Base-by-base conservation (phyloP, 2,797 vertebrate species). In the Lepidocolaptes lacrymiger region DNA sequence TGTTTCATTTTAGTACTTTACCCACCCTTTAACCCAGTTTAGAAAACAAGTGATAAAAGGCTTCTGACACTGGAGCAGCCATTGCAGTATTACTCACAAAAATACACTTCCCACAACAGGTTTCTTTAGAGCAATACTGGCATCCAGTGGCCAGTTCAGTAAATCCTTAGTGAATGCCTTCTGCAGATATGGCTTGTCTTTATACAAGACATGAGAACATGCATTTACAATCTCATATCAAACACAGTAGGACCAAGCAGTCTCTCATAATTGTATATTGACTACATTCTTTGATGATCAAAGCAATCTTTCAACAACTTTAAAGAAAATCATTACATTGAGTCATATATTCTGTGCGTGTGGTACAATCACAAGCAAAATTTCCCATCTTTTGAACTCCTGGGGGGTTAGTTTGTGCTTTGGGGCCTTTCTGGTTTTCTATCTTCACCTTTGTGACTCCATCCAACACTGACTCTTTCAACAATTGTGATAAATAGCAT, bases 81-180 rank as follows among this genome's bases (percentile, higher is more conserved):
- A 39, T 54, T 83, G 41, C 18, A 77, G 28, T 49, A 61, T 34
- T 63, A 64, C 55, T 89, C 46, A 49, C 8, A 58, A 80, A 85
- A 83, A 34, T 4, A 30, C 74, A 14, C 64, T 67, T 67, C 24
- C 14, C 13, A 9, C 16, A 34, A 26, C 18, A 5, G 15, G 18
- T 51, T 88, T 94, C 73, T 75, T 82, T 46, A 78, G 76, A 90
- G 46, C 66, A 86, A 94, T 72, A 78, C 78, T 95, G 89, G 83
- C 88, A 96, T 90, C 85, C 89, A 91, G 91, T 76, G 85, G 92
- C 51, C 88, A 78, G 14, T 20, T 43, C 14, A 48, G 36, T 62
- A 64, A 81, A 84, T 26, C 58, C 49, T 72, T 36, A 58, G 34
- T 41, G 64, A 18, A 20, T 88, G 37, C n/a, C 28, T 69, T 73